These are phyloP conservation scores for Pterois miles DNA, from an alignment of 2,797 vertebrate species.

Conservation along the genomic window DNA sequence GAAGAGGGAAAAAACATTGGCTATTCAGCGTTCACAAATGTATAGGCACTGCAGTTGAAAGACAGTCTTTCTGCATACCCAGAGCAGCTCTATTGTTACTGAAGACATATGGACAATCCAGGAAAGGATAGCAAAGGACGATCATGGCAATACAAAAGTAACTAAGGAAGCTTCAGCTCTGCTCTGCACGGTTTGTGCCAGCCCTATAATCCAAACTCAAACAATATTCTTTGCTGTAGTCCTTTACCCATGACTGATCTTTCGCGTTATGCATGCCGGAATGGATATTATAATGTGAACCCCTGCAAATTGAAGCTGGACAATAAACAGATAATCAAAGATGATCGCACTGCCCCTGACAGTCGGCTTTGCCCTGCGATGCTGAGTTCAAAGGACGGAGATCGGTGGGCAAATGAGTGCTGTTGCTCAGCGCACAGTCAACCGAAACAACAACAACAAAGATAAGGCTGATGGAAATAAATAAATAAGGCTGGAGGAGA, in stretches of 20 bases:
- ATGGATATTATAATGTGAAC: slow-evolving; percentile 60
- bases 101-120: slow-evolving; percentile 17
- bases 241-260: slow-evolving; percentile 64
- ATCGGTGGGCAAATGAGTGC: slow-evolving; percentile 78
- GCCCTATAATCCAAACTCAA: slow-evolving; percentile 34
- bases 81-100: slow-evolving; percentile 35
- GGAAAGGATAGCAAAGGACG: neutral
- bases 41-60: slow-evolving; percentile 31
- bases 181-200: slow-evolving; percentile 6
- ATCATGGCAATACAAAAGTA: slow-evolving; percentile 6
- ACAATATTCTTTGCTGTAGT: slow-evolving; percentile 46
- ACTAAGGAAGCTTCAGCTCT: slow-evolving; percentile 21
- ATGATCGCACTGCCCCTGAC: slow-evolving; percentile 60
- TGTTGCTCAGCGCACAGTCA: slow-evolving; percentile 68
- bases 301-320: slow-evolving; percentile 71
- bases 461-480: slow-evolving; percentile 74
- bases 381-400: slow-evolving; percentile 77
- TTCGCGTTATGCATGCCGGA: slow-evolving; percentile 48
- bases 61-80: slow-evolving; percentile 6
- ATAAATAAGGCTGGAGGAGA: slow-evolving; percentile 63
- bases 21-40: slow-evolving; percentile 61
- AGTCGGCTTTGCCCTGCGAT: slow-evolving; percentile 60
- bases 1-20: slow-evolving; percentile 27
- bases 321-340: slow-evolving; percentile 78
- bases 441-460: slow-evolving; percentile 80